Evolutionary conservation across 2,113 vertebrate species (phyloP), one percentile per base, ranked within the genome.

Genomic region (Macroglossus sobrinus): DNA sequence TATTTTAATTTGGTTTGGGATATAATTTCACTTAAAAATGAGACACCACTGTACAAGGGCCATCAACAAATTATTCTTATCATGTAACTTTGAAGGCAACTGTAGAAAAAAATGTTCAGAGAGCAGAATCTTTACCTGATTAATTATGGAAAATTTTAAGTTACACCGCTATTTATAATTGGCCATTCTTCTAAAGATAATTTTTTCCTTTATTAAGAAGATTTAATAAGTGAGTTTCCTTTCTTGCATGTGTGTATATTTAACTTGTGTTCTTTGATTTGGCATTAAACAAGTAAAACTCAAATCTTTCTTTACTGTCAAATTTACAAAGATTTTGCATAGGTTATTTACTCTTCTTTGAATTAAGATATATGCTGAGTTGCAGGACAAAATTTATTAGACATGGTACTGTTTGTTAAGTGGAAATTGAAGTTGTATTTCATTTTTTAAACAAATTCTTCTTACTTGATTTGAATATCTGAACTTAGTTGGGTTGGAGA

Each of bases 241-340:
- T 91, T 93, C 19, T 50, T 84, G 9, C 72, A 4, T 55, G 22
- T 72, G 11, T 93, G 11, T 94, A 24, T 76, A 57, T 79, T 84
- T 74, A 91, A 89, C 14, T 74, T 95, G 35, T 21, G 76, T 85
- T 95, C 61, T 91, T 97, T 92, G 75, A 80, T 69, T 96, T 93
- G 45, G 30, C 90, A 79, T 69, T 94, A 91, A 87, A 80, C 8
- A 14, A 80, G 57, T 94, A 95, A 96, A 92, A 85, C 26, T 55
- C 33, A 91, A 50, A 64, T 93, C 22, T 64, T 93, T 90, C 53
- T 93, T 76, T 75, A 63, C 0, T 26, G n/a, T 88, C 40, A 85
- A 5, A 45, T 30, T 81, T 66, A 57, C 2, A 64, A 88, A 43
- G 3, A 53, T 91, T 72, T 89, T 69, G 21, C 61, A 26, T 93